Evolutionary conservation across 2,888 invertebrate species (phyloP), one percentile per base, ranked within the genome.

Genomic region (Lepidonotus clava): DNA sequence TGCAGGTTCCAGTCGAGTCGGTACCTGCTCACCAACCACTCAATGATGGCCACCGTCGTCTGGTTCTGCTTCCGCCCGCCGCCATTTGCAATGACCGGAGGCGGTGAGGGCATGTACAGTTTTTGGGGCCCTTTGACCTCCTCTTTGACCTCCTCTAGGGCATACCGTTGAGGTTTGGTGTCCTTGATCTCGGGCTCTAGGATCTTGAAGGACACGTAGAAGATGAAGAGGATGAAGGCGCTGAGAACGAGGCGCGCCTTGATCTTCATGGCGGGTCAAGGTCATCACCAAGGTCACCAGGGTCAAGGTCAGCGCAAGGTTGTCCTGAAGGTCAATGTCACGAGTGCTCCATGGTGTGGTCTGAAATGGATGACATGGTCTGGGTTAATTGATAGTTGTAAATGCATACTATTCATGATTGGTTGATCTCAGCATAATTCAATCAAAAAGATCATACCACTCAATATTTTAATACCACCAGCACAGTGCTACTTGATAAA

Each of bases 151-250:
- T n/a, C n/a, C n/a, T n/a, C n/a, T n/a, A n/a, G n/a, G n/a, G n/a
- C n/a, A n/a, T n/a, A 5, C 6, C 8, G 6, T 6, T 6, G 66
- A n/a, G 66, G 8, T 36, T 14, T 38, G 21, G 76, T 34, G 76
- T 38, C 40, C 11, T 38, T 41, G 11, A 1, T 41, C 41, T 85
- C 85, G 18, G 67, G 85, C 32, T 71, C 85, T 24, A 85, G 46
- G 71, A 85, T 71, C n/a, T 71, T 67, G 71, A 85, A 85, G 28
- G 85, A 85, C 21, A 85, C 71, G 24, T 76, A 85, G 71, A 85
- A 46, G 34, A 85, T 71, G 40, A 85, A 71, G 36, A 84, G 1
- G 38, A 84, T 66, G 56, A 84, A 84, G 0, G 56, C 41, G 8
- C 8, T 1, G 8, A 84, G 56, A 21, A 84, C 46, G 61, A 84